Conservation (phyloP, 1,140 invertebrate genomes). For the Drosophila sp. region DNA sequence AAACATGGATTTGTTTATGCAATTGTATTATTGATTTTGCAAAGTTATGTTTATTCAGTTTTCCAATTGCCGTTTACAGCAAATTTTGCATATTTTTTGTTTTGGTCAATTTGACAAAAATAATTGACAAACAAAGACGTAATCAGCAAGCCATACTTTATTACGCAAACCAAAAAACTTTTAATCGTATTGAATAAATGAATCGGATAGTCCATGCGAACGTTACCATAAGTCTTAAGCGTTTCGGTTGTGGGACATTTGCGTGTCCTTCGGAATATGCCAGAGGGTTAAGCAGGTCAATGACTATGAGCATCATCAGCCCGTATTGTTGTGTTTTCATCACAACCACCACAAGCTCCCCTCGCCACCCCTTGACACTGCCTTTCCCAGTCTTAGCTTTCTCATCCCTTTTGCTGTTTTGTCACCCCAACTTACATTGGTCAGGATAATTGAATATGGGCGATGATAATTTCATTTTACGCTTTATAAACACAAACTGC, state of each 20-base stretch:
- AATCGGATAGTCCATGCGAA: background rate
- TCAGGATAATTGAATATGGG: conserved; percentile 70
- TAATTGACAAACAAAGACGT: background rate
- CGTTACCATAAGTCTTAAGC: background rate
- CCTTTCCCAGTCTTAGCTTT: background rate
- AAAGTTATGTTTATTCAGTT: too few species aligned
- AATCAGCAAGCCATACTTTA: background rate
- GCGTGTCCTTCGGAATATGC: background rate
- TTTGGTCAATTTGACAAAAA: background rate
- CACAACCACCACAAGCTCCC: too few species aligned
- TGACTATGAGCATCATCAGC: background rate
- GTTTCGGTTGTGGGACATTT: background rate
- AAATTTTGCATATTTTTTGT: too few species aligned
- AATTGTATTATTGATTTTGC: too few species aligned
- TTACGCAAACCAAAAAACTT: background rate
- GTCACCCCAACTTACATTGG: background rate
- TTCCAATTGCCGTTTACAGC: too few species aligned
- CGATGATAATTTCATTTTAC: conserved; percentile 76
- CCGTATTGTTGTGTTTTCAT: background rate
- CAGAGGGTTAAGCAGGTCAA: conserved; percentile 7
- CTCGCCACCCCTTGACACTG: background rate
- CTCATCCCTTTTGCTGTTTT: too few species aligned
- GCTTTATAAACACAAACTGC: conserved; percentile 70
- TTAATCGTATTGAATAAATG: background rate
- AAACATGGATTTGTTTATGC: background rate